Evolutionary conservation across 2,113 vertebrate genomes (phyloP), one percentile per base, ranked within the genome.

Genomic region (Odocoileus virginianus): DNA sequence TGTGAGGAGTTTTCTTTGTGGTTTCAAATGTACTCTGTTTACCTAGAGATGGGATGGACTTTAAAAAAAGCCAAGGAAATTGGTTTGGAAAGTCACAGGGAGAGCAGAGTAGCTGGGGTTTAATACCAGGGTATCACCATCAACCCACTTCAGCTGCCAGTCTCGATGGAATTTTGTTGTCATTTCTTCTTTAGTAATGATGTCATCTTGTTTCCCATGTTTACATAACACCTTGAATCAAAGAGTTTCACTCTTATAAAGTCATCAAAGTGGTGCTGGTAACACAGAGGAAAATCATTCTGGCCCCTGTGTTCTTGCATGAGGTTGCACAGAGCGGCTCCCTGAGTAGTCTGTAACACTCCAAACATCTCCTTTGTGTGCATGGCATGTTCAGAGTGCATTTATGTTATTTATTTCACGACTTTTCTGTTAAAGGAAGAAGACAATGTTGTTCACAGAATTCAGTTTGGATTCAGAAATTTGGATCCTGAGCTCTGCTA

Each of bases 381-480:
- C n/a, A 7, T 5, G 2, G 6, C 15, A 4, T 25, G 6, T 16
- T 28, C 0, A 0, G 25, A 43, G 40, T 8, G 23, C 5, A 1
- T 28, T 10, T 2, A 0, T 7, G 54, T 25, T 25, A 9, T 33
- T 76, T 64, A 52, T 40, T 86, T 85, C 10, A 28, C 1, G 36
- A 6, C 33, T 91, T 74, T 79, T 45, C 82, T 33, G n/a, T 52
- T 54, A 30, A 40, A 92, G 67, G 60, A 52, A 54, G 55, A 43
- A 50, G 14, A 8, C 4, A 10, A 0, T 3, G 27, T 67, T 25
- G 15, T 47, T 45, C 25, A 21, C 85, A 60, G 52, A 95, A 12
- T 13, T 11, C 21, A 60, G 33, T 61, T 52, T 43, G 55, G 30
- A 76, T 54, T 67, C n/a, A 91, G 58, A 64, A 30, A 84, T 91